Evolutionary conservation across 2,888 invertebrate genomes (phyloP), one percentile per base, ranked within the genome.

Genomic region (Tenthredo mesomela): DNA sequence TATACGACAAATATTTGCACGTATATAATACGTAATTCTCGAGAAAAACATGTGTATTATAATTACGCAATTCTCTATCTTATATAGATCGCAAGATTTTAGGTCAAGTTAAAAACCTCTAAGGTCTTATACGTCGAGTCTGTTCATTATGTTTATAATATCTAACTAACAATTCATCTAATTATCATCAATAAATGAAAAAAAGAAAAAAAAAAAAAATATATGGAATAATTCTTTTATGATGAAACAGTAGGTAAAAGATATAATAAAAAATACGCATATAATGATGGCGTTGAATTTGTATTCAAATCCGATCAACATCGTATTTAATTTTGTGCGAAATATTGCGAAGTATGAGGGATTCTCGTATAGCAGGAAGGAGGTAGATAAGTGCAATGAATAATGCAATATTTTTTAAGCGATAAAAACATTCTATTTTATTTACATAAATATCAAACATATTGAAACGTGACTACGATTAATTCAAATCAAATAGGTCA

Each of bases 401-500:
- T 80, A 80, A 80, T 80, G 33, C 37, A 80, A 15, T n/a, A 80
- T 80, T 25, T 21, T 10, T 54, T 77, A 5, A 18, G 29, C 33
- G 29, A 54, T 77, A 54, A 29, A 29, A 54, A 21, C 18, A 50
- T 29, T 25, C 1, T 21, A 61, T 80, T 21, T 61, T 80, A 80
- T 80, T 80, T 61, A 50, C 80, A 80, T 80, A 29, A 40, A 21
- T 80, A 80, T 80, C 80, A 40, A 50, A 77, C 21, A 12, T 80
- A 37, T 80, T 61, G 80, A 29, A 80, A 58, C 80, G 61, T 61
- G 80, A 61, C 58, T 12, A 58, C 10, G 80, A 58, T 80, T 58
- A 80, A 61, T 61, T 80, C 40, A 61, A 80, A 61, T 80, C 58
- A 80, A 80, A 58, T 40, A 61, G 80, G 80, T 61, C 58, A 80